Conservation (phyloP, 2,888 invertebrate species). For the Bugulina stolonifera region DNA sequence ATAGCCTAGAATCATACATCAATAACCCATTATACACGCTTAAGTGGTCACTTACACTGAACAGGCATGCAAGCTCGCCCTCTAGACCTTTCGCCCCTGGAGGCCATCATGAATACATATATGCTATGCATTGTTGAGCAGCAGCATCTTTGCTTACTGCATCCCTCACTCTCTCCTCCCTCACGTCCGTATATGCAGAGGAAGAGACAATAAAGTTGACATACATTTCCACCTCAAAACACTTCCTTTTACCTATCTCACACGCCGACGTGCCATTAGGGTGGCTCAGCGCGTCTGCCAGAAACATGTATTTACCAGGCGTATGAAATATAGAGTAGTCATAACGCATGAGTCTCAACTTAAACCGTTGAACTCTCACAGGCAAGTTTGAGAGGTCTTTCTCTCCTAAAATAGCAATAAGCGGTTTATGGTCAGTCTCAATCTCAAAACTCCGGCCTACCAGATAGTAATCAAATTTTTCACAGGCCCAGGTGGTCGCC, state of each 20-base stretch:
- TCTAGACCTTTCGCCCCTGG: background rate
- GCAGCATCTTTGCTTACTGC: background rate
- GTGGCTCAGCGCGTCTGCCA: background rate
- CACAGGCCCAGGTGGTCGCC: slow-evolving; percentile 5
- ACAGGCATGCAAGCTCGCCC: background rate
- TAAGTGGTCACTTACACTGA: background rate
- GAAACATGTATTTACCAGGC: background rate
- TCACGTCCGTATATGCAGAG: background rate
- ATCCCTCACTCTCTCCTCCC: background rate
- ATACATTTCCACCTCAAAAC: background rate
- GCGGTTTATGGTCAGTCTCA: slow-evolving; percentile 7
- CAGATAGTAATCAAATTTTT: slow-evolving; percentile 14
- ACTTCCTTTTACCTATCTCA: background rate
- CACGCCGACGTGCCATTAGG: background rate
- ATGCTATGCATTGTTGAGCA: background rate
- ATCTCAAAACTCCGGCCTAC: slow-evolving; percentile 15
- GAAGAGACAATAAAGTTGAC: background rate
- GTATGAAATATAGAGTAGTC: slow-evolving; percentile 14
- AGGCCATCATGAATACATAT: background rate
- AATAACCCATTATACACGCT: background rate
- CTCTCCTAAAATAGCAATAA: slow-evolving; percentile 1
- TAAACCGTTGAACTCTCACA: slow-evolving; percentile 17
- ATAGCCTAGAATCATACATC: slow-evolving; percentile 11
- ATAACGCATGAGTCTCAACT: background rate
- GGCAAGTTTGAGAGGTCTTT: slow-evolving; percentile 13